Evolutionary conservation across 2,797 vertebrate species (phyloP).

Genomic region (Notolabrus celidotus): DNA sequence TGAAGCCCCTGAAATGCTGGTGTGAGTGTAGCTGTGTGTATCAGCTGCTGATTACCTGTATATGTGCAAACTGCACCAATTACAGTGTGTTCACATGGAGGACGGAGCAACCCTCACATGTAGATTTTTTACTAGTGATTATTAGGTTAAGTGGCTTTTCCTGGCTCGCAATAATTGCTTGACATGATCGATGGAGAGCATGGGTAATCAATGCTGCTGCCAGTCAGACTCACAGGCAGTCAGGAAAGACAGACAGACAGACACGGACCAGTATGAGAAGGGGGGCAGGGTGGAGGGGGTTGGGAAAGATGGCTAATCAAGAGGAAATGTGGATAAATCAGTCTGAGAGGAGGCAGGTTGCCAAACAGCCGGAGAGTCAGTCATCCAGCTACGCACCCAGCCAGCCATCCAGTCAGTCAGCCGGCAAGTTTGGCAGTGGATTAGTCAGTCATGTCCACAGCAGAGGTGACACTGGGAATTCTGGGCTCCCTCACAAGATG

Average conservation of each 20-base stretch:
- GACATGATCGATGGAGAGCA: slow-evolving; percentile 72
- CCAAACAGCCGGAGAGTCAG: slow-evolving; percentile 65
- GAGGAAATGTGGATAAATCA: slow-evolving; percentile 63
- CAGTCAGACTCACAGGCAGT: slow-evolving; percentile 46
- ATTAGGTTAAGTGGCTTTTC: slow-evolving; percentile 74
- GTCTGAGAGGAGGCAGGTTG: slow-evolving; percentile 56
- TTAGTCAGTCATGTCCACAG: slow-evolving; percentile 63
- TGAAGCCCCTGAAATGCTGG: slow-evolving; percentile 15
- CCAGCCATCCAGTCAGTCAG: slow-evolving; percentile 43
- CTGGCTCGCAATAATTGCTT: slow-evolving; percentile 73
- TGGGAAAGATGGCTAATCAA: slow-evolving; percentile 59
- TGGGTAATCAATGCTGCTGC: slow-evolving; percentile 74
- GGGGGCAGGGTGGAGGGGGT: neutral
- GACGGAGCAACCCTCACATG: slow-evolving; percentile 47
- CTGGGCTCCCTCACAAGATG: slow-evolving; percentile 53
- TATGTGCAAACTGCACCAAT: slow-evolving; percentile 48
- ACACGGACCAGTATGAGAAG: neutral
- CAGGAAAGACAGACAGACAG: slow-evolving; percentile 24
- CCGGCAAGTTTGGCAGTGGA: slow-evolving; percentile 66
- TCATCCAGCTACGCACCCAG: slow-evolving; percentile 55
- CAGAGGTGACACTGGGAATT: slow-evolving; percentile 66
- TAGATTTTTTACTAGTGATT: slow-evolving; percentile 59
- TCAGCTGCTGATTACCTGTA: slow-evolving; percentile 57
- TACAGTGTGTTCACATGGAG: slow-evolving; percentile 21
- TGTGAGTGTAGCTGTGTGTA: slow-evolving; percentile 38